Evolutionary conservation across 1,140 invertebrate genomes (phyloP).

Genomic region (Trichomalopsis sarcophagae): DNA sequence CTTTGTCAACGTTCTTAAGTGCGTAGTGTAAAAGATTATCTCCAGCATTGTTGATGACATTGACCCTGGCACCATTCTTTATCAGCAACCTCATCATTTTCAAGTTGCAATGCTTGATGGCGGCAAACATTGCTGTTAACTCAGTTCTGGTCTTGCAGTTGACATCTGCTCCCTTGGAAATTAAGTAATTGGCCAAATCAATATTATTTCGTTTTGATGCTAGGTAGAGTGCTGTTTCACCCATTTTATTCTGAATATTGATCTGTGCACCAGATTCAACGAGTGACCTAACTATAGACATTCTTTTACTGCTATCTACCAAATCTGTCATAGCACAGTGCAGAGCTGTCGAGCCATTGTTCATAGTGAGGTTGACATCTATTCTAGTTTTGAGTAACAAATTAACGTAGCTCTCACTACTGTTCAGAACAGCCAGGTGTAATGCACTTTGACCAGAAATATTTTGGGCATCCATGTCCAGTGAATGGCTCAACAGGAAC

Average conservation of each 20-base stretch:
- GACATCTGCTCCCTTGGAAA: not conserved
- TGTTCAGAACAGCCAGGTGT: not conserved
- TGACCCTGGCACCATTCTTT: not conserved
- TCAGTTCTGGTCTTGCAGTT: not conserved
- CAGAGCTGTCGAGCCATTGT: constrained; percentile 9
- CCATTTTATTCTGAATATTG: not conserved
- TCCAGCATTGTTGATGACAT: not conserved
- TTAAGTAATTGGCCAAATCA: not conserved
- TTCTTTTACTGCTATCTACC: no score
- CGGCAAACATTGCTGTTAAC: not conserved
- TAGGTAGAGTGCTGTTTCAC: not conserved
- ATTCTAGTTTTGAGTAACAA: not conserved
- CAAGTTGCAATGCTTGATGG: not conserved
- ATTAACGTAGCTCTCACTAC: not conserved
- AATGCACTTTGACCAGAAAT: not conserved
- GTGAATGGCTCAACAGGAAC: not conserved
- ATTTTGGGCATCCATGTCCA: not conserved
- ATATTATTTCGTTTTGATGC: not conserved
- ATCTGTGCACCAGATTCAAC: not conserved
- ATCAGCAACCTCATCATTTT: not conserved
- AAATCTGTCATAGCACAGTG: not conserved
- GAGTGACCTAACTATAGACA: not conserved
- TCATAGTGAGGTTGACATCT: not conserved
- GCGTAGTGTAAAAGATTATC: not conserved
- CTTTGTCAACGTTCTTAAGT: not conserved